phyloP scores from a whole-genome alignment of 2,797 vertebrate genomes.

The Orestias chungarensis region DNA sequence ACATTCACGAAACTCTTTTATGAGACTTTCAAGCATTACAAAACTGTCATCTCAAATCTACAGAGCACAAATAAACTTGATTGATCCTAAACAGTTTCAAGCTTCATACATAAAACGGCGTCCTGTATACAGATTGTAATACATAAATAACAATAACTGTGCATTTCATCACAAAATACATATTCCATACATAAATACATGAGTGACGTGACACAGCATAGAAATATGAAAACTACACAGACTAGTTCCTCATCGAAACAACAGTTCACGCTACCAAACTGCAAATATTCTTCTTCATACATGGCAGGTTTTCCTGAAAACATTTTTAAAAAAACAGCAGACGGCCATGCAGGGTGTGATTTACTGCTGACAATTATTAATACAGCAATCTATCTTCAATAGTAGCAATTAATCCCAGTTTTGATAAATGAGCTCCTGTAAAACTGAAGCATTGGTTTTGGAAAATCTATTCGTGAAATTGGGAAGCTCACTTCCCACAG shows the following conservation, averaged over 20 bases:
- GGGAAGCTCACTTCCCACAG: conserved; percentile 8
- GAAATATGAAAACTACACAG: conserved; percentile 63
- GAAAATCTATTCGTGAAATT: background rate
- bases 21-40: conserved; percentile 63
- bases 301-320: conserved; percentile 43
- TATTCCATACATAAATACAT: conserved; percentile 77
- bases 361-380: conserved; percentile 73
- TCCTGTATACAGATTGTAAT: conserved; percentile 61
- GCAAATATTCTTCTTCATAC: conserved; percentile 57
- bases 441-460: conserved; percentile 33
- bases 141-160: conserved; percentile 77
- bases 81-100: conserved; percentile 52
- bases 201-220: conserved; percentile 69
- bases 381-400: conserved; percentile 57
- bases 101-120: conserved; percentile 51
- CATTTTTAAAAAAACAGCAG: conserved; percentile 7
- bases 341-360: conserved; percentile 51
- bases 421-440: conserved; percentile 36
- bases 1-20: conserved; percentile 65
- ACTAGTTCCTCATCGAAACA: conserved; percentile 51
- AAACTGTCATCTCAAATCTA: conserved; percentile 54
- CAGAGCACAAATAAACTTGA: conserved; percentile 46
- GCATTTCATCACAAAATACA: conserved; percentile 69
- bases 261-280: conserved; percentile 52
- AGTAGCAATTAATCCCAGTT: conserved; percentile 55